Percentiles rank a stretch among this genome's conserved stretches.
These are phyloP conservation scores for Aromia moschata DNA, from an alignment of 2,888 invertebrate species.

Conservation along the genomic window DNA sequence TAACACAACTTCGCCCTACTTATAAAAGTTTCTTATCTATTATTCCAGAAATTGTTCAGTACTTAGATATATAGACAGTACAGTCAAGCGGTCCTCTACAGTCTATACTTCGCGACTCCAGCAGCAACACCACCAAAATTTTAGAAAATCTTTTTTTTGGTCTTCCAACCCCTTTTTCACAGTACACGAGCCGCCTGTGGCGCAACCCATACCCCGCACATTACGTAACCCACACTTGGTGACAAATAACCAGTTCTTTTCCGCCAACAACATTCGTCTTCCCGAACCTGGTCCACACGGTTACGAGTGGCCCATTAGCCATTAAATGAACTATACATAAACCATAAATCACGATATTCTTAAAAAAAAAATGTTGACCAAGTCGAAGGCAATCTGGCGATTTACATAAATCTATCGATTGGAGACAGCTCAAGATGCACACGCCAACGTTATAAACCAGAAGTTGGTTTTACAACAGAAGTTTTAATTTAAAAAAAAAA, in stretches of 20 bases:
- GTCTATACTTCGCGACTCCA: too few relatives aligned
- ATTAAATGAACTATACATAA: slow-evolving; percentile 4
- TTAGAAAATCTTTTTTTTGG: too few relatives aligned
- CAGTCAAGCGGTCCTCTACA: too few relatives aligned
- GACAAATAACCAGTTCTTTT: not conserved
- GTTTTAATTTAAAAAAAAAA: not conserved
- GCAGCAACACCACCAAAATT: too few relatives aligned
- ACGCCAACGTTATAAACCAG: not conserved
- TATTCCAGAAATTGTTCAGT: too few relatives aligned
- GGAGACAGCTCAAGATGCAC: not conserved
- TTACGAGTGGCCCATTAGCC: not conserved
- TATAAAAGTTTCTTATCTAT: too few relatives aligned
- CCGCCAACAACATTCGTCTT: not conserved
- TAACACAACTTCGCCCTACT: too few relatives aligned
- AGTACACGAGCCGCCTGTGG: not conserved
- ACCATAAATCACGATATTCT: slow-evolving; percentile 1
- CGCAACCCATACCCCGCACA: not conserved
- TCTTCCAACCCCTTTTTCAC: too few relatives aligned
- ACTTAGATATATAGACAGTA: too few relatives aligned
- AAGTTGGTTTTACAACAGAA: not conserved
- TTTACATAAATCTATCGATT: not conserved
- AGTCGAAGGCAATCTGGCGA: too few relatives aligned
- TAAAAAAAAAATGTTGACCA: too few relatives aligned
- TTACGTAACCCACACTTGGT: not conserved
- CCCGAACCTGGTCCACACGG: not conserved